A percentile compares a stretch with the other conserved stretches of the same genome.
These are phyloP conservation scores for Phoeniculus purpureus DNA, from an alignment of 2,797 vertebrate species.

Conservation along the genomic window DNA sequence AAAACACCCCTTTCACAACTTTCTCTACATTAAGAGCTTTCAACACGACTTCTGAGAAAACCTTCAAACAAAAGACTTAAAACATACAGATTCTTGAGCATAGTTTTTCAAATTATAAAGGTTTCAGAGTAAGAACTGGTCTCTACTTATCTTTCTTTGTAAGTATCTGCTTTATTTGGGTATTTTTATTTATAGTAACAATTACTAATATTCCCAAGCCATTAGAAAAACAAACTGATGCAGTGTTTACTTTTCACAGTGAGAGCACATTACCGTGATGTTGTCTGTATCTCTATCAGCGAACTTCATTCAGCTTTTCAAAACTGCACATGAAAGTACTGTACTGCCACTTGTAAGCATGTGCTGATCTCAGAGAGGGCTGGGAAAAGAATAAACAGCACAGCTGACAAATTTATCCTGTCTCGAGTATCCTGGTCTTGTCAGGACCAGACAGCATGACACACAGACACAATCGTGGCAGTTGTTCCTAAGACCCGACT, in stretches of 20 bases:
- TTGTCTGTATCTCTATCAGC: not conserved
- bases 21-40: slow-evolving; percentile 41
- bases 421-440: not conserved
- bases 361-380: not conserved
- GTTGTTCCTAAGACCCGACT: not conserved
- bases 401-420: not conserved
- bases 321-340: not conserved
- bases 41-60: slow-evolving; percentile 63
- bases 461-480: not conserved
- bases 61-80: slow-evolving; percentile 43
- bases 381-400: not conserved
- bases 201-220: not conserved
- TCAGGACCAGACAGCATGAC: not conserved
- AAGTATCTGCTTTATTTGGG: not conserved
- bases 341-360: not conserved
- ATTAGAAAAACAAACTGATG: not conserved
- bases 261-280: not conserved
- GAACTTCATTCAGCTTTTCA: not conserved
- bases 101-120: not conserved
- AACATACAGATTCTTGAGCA: not conserved
- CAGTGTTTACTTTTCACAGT: not conserved
- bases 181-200: not conserved
- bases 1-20: slow-evolving; percentile 51
- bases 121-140: not conserved
- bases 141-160: not conserved